These are phyloP conservation scores for Ryuthela nishihirai DNA, from an alignment of 2,888 invertebrate genomes.

Conservation along the genomic window DNA sequence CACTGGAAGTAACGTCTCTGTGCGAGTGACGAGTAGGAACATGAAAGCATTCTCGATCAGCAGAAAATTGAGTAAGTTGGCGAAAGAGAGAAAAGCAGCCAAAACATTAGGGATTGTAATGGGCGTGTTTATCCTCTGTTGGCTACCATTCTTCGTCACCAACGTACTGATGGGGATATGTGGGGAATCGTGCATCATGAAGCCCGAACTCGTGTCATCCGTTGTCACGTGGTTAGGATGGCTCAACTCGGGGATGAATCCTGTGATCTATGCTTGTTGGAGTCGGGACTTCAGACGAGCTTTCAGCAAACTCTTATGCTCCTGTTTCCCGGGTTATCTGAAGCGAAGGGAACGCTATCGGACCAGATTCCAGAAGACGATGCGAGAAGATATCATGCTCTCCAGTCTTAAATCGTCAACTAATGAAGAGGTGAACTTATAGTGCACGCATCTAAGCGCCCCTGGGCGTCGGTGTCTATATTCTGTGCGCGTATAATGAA, in stretches of 20 bases:
- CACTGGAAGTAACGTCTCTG: conserved; percentile 16
- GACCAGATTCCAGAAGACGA: conserved; percentile 16
- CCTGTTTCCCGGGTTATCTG: conserved; percentile 79
- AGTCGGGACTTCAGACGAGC: conserved; percentile 88
- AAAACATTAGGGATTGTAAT: conserved; percentile 95
- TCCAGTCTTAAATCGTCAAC: conserved; percentile 16
- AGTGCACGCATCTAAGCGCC: too few species aligned
- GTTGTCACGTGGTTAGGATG: conserved; percentile 92
- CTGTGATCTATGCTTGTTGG: conserved; percentile 96
- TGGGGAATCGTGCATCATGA: conserved; percentile 70
- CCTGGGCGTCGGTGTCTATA: too few species aligned
- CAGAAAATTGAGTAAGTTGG: conserved; percentile 88
- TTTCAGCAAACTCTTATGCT: conserved; percentile 84
- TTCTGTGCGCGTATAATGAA: too few species aligned
- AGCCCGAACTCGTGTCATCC: conserved; percentile 80
- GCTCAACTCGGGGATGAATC: conserved; percentile 95
- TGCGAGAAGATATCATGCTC: conserved; percentile 1
- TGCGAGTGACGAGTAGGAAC: conserved; percentile 25
- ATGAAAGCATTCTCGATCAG: conserved; percentile 85
- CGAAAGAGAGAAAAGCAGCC: conserved; percentile 96
- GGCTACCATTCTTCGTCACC: conserved; percentile 95
- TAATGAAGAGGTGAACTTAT: too few species aligned
- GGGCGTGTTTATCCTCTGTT: conserved; percentile 90
- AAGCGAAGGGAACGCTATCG: conserved; percentile 50
- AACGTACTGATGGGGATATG: conserved; percentile 83